Evolutionary conservation across 2,113 vertebrate species (phyloP), one percentile per base, ranked within the genome.

Genomic region (Glaucomys volans): DNA sequence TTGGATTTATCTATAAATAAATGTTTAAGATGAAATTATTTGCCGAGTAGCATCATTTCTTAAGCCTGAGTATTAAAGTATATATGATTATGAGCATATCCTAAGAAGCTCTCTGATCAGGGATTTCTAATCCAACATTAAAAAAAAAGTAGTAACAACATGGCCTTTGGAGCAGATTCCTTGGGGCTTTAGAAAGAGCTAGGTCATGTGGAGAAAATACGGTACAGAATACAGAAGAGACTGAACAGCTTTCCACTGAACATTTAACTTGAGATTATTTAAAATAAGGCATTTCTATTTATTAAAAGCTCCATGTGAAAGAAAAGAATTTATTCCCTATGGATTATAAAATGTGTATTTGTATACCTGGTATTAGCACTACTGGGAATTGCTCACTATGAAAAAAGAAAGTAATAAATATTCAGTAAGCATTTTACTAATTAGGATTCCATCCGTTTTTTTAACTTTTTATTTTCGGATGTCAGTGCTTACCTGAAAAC

Each of bases 401-500:
- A 92, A 97, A 82, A 87, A 72, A 84, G 69, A 79, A 95, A 30
- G 35, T 40, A 91, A 94, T 40, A 90, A 84, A 80, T 86, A 93
- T n/a, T 90, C 72, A 88, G 47, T 26, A 75, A 90, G 87, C 35
- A 94, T 91, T 85, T 96, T 75, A 28, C 77, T 96, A 91, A 97
- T 94, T 95, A 96, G 30, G 47, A 96, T 80, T 80, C 75, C 26
- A 84, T 77, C 35, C 0, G 12, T 74, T 47, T 82, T 81, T 94
- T 77, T 95, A 42, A 87, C 35, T 91, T 94, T 79, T 40, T 85
- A 80, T 88, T 94, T 37, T 97, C 76, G 90, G 74, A 95, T 76
- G 85, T 72, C 76, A 67, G 54, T 74, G 95, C 42, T 88, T 95
- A 95, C 30, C 71, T 95, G 59, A 52, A 57, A 98, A 97, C 18